These are phyloP conservation scores for Cavia porcellus DNA, from an alignment of 2,113 vertebrate species.

Conservation along the genomic window DNA sequence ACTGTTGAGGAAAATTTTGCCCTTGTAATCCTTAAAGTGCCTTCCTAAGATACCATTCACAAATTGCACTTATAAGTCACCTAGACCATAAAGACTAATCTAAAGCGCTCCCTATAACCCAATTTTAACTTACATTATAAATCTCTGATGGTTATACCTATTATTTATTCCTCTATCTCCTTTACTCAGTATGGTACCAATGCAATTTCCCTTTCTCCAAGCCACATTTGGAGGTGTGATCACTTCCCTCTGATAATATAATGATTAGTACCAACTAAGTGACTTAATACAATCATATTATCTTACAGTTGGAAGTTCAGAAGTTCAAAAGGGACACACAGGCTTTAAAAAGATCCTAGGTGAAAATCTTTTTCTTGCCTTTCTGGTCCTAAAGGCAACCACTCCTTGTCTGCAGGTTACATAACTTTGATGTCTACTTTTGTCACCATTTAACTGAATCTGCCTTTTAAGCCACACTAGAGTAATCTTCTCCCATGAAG, in stretches of 20 bases:
- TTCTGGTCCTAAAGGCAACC: neutral
- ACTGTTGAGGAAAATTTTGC: neutral
- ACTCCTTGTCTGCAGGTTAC: neutral
- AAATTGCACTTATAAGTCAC: neutral
- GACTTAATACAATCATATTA: neutral
- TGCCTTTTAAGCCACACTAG: neutral
- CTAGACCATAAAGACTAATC: neutral
- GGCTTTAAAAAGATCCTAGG: neutral
- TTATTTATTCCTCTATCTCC: neutral
- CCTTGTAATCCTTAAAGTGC: neutral
- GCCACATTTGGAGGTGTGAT: neutral
- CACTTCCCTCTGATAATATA: neutral
- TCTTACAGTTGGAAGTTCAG: neutral
- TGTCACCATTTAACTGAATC: neutral
- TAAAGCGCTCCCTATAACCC: neutral
- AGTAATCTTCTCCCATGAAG: neutral
- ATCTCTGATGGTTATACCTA: neutral
- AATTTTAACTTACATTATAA: neutral
- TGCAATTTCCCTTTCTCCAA: neutral
- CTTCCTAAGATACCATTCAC: neutral
- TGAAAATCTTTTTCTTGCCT: neutral
- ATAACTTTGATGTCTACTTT: neutral
- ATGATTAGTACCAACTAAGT: neutral
- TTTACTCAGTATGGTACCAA: neutral
- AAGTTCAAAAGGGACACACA: neutral